Base-by-base conservation (phyloP, 2,113 vertebrate genomes). In the Cavia aperea region DNA sequence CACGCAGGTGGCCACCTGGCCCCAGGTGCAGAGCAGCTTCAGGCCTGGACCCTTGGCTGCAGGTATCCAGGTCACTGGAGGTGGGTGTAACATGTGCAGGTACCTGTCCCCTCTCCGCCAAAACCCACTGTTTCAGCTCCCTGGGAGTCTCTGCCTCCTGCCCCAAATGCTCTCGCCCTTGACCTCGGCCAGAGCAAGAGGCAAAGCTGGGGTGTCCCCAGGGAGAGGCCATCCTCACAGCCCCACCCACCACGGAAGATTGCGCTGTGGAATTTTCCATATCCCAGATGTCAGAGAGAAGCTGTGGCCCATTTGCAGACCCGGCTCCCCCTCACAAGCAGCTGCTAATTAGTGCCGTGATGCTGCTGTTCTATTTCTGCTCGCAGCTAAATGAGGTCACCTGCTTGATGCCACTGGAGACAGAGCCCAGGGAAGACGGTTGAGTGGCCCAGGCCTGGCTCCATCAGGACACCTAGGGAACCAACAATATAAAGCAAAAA, bases 341-440 rank as follows among this genome's bases (percentile, higher is more conserved):
- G 86, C 86, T 58, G 62, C 92, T 95, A 36, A 78, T 43, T 63
- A 66, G 63, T 2, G 0, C 73, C 9, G 33, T 54, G 62, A 58
- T 0, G 0, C 68, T 23, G 54, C 75, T 23, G 14, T 39, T 58
- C 93, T 94, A 82, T 85, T 94, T 94, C 90, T 94, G 88, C 85
- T 91, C 75, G 21, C 1, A 51, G 33, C 82, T 65, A n/a, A 95
- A 95, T 16, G 93, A 94, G 95, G 79, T 84, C 94, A 87, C 70
- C 73, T 15, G 0, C 16, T 51, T 14, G 4, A n/a, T 26, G 70
- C 75, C n/a, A 1, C 78, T 81, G 23, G 39, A 36, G 10, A 56
- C 6, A 4, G 70, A 88, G 58, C 86, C 86, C 88, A 39, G 85
- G 9, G 19, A 65, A 66, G 83, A 89, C 9, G 36, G n/a, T 63